A percentile compares a stretch with the other conserved stretches of the same genome.
phyloP scores from a whole-genome alignment of 2,113 vertebrate species.

The Pao palembangensis region DNA sequence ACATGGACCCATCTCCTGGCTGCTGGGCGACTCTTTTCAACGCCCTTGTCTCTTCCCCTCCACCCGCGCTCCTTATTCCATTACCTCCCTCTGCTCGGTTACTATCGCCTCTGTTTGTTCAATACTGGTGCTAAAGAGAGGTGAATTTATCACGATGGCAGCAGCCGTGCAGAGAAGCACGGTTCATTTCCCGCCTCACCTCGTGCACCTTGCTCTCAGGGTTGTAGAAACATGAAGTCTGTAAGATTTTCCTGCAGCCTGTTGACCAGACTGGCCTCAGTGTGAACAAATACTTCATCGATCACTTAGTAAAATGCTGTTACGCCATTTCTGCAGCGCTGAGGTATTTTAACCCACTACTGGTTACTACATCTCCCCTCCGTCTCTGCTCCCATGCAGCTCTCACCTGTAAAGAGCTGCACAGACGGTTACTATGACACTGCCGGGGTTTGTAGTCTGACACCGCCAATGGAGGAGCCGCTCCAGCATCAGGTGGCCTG shows the following conservation, averaged over 20 bases:
- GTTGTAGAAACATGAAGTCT: not conserved
- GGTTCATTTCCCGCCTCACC: not conserved
- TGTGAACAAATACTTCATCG: conserved; percentile 7
- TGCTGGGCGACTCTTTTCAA: conserved; percentile 34
- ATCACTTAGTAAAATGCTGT: conserved; percentile 36
- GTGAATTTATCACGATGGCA: conserved; percentile 29
- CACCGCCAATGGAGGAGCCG: conserved; percentile 53
- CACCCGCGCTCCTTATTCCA: conserved; percentile 22
- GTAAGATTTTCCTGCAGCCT: conserved; percentile 1
- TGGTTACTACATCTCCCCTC: conserved; percentile 21
- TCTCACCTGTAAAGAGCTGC: conserved; percentile 37
- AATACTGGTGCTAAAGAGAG: conserved; percentile 36
- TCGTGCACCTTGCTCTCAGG: not conserved
- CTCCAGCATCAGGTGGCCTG: conserved; percentile 63
- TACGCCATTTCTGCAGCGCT: not conserved
- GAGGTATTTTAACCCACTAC: conserved; percentile 32
- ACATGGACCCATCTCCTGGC: conserved; percentile 22
- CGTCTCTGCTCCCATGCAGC: conserved; percentile 18
- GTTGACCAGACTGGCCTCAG: conserved; percentile 4
- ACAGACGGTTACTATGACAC: conserved; percentile 73
- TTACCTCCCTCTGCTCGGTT: conserved; percentile 6
- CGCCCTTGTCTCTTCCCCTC: conserved; percentile 20
- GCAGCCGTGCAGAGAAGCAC: conserved; percentile 18
- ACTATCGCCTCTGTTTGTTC: conserved; percentile 9
- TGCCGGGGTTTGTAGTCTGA: conserved; percentile 46